Conservation (phyloP, 2,113 vertebrate genomes). For the Nerophis lumbriciformis region DNA sequence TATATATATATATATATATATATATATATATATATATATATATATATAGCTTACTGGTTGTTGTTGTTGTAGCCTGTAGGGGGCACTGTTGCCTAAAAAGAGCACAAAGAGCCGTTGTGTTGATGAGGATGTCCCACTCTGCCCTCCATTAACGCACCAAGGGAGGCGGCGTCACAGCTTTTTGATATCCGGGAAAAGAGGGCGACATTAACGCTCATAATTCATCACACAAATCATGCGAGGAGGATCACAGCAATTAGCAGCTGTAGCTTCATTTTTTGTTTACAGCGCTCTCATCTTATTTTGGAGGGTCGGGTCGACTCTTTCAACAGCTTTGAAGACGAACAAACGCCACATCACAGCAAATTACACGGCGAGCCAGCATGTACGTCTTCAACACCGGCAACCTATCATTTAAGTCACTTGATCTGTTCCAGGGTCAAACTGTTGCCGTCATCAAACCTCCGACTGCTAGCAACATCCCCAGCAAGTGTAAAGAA, state of each 20-base stretch:
- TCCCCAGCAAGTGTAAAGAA: too few relatives aligned
- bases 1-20: too few relatives aligned
- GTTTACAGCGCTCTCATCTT: conserved; percentile 65
- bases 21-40: too few relatives aligned
- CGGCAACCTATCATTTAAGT: too few relatives aligned
- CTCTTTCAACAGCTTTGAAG: conserved; percentile 69
- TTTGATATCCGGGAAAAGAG: conserved; percentile 54
- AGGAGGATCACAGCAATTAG: conserved; percentile 59
- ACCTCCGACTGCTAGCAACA: too few relatives aligned
- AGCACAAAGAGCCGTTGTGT: too few relatives aligned
- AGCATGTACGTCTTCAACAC: too few relatives aligned
- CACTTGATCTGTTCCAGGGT: too few relatives aligned
- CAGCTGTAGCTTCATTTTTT: conserved; percentile 38
- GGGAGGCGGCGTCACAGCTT: not conserved
- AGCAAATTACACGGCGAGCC: conserved; percentile 40
- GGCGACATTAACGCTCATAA: conserved; percentile 50
- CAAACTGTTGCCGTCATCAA: too few relatives aligned
- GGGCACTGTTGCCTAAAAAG: conserved; percentile 45
- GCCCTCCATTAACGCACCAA: too few relatives aligned
- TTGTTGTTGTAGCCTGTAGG: conserved; percentile 41
- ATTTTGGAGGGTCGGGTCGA: conserved; percentile 61
- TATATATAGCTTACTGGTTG: too few relatives aligned
- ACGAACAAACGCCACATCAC: conserved; percentile 44
- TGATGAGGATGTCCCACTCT: too few relatives aligned
- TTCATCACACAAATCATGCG: conserved; percentile 58